These are phyloP conservation scores for Botrylloides violaceus DNA, from an alignment of 23 tunicate species.

Conservation along the genomic window DNA sequence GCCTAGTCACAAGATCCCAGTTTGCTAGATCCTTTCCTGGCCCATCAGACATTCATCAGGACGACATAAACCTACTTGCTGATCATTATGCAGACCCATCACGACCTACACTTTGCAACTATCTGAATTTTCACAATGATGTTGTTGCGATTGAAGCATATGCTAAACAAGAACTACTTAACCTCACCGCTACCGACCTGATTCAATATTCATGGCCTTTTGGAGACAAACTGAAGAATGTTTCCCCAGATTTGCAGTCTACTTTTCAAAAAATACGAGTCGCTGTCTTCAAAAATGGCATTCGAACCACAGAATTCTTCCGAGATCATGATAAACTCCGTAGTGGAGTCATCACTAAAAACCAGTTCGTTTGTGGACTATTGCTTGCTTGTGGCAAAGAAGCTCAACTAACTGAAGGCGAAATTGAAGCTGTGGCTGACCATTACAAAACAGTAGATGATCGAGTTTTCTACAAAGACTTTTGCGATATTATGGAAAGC, in stretches of 20 bases:
- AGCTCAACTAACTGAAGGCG: slow-evolving; percentile 55
- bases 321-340: slow-evolving; percentile 88
- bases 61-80: slow-evolving; percentile 59
- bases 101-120: slow-evolving; percentile 61
- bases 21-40: slow-evolving; percentile 84
- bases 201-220: background rate
- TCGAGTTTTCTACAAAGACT: slow-evolving; percentile 55
- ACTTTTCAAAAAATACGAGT: slow-evolving; percentile 71
- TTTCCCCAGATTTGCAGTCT: slow-evolving; percentile 52
- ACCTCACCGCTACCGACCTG: slow-evolving; percentile 4
- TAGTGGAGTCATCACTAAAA: slow-evolving; percentile 72
- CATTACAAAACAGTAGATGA: slow-evolving; percentile 56
- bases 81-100: slow-evolving; percentile 71
- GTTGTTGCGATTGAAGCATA: slow-evolving; percentile 40
- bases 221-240: slow-evolving; percentile 14
- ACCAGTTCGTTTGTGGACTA: slow-evolving; percentile 81
- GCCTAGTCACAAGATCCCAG: slow-evolving; percentile 65
- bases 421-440: slow-evolving; percentile 62
- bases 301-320: slow-evolving; percentile 82
- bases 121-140: slow-evolving; percentile 85
- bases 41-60: slow-evolving; percentile 59
- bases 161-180: slow-evolving; percentile 28
- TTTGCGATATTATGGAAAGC: slow-evolving; percentile 85
- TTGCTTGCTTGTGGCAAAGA: slow-evolving; percentile 54
- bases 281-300: slow-evolving; percentile 80